Evolutionary conservation across 2,888 invertebrate species (phyloP), one percentile per base, ranked within the genome.

Genomic region (Pedicia rivosa): DNA sequence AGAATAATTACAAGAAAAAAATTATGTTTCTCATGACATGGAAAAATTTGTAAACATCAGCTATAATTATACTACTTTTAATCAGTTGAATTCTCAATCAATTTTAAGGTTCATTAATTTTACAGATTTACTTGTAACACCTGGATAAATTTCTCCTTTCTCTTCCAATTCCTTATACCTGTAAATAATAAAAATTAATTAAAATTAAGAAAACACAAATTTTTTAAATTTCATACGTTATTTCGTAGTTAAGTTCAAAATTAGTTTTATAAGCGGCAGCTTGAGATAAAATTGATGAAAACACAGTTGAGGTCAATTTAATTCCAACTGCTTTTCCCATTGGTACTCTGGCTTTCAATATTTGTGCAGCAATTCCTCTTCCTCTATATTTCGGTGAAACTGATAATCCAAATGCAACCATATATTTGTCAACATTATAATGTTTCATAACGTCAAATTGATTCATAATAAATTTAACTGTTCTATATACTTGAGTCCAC

Each of bases 351-450:
- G 67, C 60, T 33, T 51, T 48, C 27, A 68, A 44, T 7, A 68
- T 50, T 44, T 63, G 58, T 45, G 55, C 55, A 3, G 66, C 68
- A 6, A 68, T 56, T 2, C 54, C 55, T 36, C 56, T 47, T 0
- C 67, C 67, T 5, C 66, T 49, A 62, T 62, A 67, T 6, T 52
- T 45, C 0, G 63, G 63, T 16, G 53, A 52, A 4, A 68, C 66
- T 27, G 66, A 66, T 46, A 68, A 52, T 0, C 68, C 68, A 37
- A 62, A 62, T 0, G 67, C 68, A 0, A 59, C 61, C 40, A 68
- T 46, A 42, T 65, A 65, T 36, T 52, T 51, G 22, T 63, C 58
- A 5, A 66, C 64, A 0, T 50, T 50, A 43, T 56, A 68, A 9
- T 45, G 46, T 7, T 52, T 39, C 50, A 60, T 67, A 5, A 66